Conservation (phyloP, 2,797 vertebrate species). For the Lacerta bilineata region DNA sequence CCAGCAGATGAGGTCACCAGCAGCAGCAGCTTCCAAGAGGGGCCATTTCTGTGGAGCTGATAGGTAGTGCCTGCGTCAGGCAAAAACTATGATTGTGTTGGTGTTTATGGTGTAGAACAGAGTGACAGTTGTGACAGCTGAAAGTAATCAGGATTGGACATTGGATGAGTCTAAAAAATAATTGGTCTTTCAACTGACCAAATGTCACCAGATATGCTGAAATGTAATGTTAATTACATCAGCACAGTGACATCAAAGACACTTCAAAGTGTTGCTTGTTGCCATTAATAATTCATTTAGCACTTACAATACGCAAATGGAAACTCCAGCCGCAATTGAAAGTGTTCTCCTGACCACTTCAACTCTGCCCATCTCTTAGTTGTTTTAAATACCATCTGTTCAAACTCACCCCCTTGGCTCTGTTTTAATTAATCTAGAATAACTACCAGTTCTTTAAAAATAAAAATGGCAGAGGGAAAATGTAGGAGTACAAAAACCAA, state of each 20-base stretch:
- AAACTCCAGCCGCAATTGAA: background rate
- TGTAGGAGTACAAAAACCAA: too few relatives aligned
- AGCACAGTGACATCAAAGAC: background rate
- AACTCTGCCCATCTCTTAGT: background rate
- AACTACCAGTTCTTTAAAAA: background rate
- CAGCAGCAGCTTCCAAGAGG: too few relatives aligned
- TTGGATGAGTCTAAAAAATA: background rate
- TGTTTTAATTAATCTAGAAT: background rate
- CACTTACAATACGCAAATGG: background rate
- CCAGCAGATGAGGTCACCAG: too few relatives aligned
- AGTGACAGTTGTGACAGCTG: background rate
- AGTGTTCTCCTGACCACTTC: too few relatives aligned
- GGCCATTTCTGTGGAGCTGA: too few relatives aligned
- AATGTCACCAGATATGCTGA: background rate
- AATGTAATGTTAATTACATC: background rate
- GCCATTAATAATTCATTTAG: background rate
- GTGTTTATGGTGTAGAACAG: background rate
- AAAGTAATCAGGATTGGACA: too few relatives aligned
- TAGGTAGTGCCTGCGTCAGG: too few relatives aligned
- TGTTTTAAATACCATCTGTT: background rate
- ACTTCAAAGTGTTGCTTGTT: background rate
- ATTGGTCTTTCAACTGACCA: background rate
- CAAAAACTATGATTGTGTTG: too few relatives aligned
- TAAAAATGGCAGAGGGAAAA: background rate
- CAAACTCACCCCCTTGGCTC: background rate